phyloP scores from a whole-genome alignment of 2,797 vertebrate genomes.

The Denticeps clupeoides region DNA sequence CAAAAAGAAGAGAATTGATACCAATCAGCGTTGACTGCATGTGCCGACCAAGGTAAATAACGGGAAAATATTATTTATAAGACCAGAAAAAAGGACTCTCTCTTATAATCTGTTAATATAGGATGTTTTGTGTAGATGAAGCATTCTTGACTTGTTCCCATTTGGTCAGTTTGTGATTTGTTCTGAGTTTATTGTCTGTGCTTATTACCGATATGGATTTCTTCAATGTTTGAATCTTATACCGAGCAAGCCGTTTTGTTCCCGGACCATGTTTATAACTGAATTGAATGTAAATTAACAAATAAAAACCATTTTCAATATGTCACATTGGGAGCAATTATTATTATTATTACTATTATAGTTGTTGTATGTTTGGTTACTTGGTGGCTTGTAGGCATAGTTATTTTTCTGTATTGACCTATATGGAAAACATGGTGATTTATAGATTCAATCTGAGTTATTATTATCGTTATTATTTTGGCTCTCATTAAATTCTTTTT shows the following conservation, averaged over 20 bases:
- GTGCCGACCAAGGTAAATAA: constrained; percentile 72
- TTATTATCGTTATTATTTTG: too few species aligned
- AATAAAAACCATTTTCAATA: constrained; percentile 96
- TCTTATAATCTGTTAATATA: constrained; percentile 77
- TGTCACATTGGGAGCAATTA: too few species aligned
- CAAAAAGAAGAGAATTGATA: constrained; percentile 24
- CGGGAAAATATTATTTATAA: constrained; percentile 66
- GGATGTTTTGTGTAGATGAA: constrained; percentile 96
- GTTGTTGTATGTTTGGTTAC: too few species aligned
- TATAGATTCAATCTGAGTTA: too few species aligned
- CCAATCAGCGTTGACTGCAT: constrained; percentile 72
- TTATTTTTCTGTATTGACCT: too few species aligned
- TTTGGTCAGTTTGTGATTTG: constrained; percentile 52
- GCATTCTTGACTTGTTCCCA: constrained; percentile 77
- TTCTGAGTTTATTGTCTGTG: constrained; percentile 97
- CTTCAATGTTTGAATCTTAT: constrained; percentile 97
- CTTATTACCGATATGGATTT: constrained; percentile 86
- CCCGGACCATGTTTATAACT: constrained; percentile 83
- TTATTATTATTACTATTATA: too few species aligned
- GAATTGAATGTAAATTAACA: constrained; percentile 80
- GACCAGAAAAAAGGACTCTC: constrained; percentile 53
- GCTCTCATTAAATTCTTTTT: too few species aligned
- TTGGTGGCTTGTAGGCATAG: too few species aligned
- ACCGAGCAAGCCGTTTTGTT: too few species aligned
- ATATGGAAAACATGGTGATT: too few species aligned